Base-by-base conservation (phyloP, 2,113 vertebrate species). In the Puma concolor region DNA sequence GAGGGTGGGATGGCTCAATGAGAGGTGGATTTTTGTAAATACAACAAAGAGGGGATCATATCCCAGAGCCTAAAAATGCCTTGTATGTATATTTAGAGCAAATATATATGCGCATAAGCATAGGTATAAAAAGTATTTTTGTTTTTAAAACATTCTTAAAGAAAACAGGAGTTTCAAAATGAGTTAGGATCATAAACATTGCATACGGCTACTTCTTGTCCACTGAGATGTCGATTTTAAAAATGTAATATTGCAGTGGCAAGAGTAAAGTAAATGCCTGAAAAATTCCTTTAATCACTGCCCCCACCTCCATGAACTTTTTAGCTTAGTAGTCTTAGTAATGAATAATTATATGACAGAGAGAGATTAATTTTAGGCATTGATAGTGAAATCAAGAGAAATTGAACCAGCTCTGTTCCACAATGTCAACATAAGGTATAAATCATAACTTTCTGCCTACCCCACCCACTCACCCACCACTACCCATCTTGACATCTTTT, bases 321-420 rank as follows among this genome's bases (percentile, higher is more conserved):
- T 96, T 88, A 95, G 88, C 81, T 97, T 97, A 63, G 66, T 81
- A 95, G 80, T 83, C 72, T 82, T 97, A 77, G 76, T 76, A 98
- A 98, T 96, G 64, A 84, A 87, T 98, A 97, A 97, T 98, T 97
- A 94, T 63, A 71, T 93, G 82, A 97, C 69, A 96, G 60, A 95
- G 33, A 36, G 21, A 92, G 81, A 72, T 92, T 71, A 94, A 44
- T 91, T 72, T 71, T 96, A 91, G 87, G 25, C 0, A 96, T 94
- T 98, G 48, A 97, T 71, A 94, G 38, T 96, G 89, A 97, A 98
- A 98, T 97, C 97, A 97, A 96, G 91, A 93, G 69, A 97, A 98
- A 98, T 94, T 91, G 95, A 97, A 95, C 41, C 76, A 89, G 48
- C 83, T 97, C 80, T 57, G 94, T 76, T 94, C 60, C 54, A 97